Evolutionary conservation across 2,113 vertebrate species (phyloP), one percentile per base, ranked within the genome.

Genomic region (Hystrix cristata): DNA sequence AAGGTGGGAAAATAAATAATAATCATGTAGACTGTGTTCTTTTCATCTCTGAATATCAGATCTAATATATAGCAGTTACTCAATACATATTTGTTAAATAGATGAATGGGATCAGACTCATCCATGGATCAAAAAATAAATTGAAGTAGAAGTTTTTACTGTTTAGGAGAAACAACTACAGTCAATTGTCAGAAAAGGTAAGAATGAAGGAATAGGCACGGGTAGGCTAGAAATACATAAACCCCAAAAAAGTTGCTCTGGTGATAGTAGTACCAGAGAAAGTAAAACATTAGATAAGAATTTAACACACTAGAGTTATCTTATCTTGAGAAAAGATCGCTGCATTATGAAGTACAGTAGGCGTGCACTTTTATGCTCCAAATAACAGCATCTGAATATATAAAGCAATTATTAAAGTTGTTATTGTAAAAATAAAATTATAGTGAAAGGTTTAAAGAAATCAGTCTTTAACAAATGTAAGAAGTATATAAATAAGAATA

Each of bases 321-420:
- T 86, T 57, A 74, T 29, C n/a, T 84, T 46, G 34, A 80, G n/a
- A 82, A 59, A 86, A 59, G 19, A 53, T 60, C 18, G 64, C 46
- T 83, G 79, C 78, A 48, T 64, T 94, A 43, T 21, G 27, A 84
- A 46, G 38, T 48, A 46, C 48, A 65, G 27, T 60, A 15, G 57
- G 51, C 60, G 65, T 46, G 62, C 79, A 67, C n/a, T 79, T 93
- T 74, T 87, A 43, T 74, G 9, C 34, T 57, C 51, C 43, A 87
- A 53, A 94, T 90, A 91, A 53, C 21, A 84, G 43, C 83, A 62
- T 57, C 67, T 87, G 65, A 59, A 23, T 83, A 34, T 29, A 78
- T 27, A 60, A 81, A 81, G 23, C 59, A 90, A 83, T 69, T 90
- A 71, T 95, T 34, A 76, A 83, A 85, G n/a, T 95, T 86, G 19